Percentiles rank a stretch among this genome's conserved stretches.
Conservation (phyloP, 2,888 invertebrate genomes). For the Agapetus fuscipes region DNA sequence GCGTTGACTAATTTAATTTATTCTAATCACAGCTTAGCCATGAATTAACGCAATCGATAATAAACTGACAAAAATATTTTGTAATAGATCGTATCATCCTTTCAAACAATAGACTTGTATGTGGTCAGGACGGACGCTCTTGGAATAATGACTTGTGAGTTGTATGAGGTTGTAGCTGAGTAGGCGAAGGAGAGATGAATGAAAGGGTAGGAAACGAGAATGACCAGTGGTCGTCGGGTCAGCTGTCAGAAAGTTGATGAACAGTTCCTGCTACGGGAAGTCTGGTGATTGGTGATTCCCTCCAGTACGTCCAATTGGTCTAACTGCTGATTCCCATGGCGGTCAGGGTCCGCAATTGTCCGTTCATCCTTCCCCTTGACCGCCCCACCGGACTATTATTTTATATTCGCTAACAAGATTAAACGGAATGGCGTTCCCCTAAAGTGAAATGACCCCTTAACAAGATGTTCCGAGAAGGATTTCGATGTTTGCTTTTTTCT, state of each 20-base stretch:
- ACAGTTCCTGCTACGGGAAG: background rate
- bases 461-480: constrained; percentile 21
- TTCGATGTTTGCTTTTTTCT: constrained; percentile 7
- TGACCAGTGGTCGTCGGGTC: background rate
- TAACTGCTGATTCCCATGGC: background rate
- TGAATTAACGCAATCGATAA: no score
- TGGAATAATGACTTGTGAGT: no score
- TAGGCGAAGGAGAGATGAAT: no score
- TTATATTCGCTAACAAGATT: constrained; percentile 20
- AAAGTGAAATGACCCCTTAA: constrained; percentile 21
- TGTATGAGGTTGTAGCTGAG: no score
- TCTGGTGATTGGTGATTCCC: background rate
- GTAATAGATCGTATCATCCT: no score
- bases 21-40: no score
- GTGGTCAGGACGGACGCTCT: no score
- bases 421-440: constrained; percentile 20
- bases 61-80: no score
- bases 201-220: no score
- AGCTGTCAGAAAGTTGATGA: background rate
- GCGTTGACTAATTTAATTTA: no score
- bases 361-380: constrained; percentile 11
- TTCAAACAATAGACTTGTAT: no score
- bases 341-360: background rate
- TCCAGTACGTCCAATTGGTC: background rate
- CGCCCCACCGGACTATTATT: constrained; percentile 7